phyloP scores from a whole-genome alignment of 2,113 vertebrate genomes.

The Anser cygnoides region DNA sequence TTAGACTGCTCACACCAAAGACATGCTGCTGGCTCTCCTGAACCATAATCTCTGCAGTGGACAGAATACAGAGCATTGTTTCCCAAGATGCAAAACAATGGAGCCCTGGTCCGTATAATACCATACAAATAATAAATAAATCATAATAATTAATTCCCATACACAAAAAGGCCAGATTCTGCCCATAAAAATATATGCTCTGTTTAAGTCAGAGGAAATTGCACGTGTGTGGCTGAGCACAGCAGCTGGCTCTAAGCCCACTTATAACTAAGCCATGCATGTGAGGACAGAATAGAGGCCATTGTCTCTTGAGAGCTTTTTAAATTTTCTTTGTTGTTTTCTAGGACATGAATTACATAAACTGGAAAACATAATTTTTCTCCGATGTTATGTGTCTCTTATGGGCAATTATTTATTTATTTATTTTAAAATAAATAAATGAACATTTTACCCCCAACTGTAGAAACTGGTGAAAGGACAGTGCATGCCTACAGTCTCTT shows the following conservation, averaged over 20 bases:
- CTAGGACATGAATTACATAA: slow-evolving; percentile 9
- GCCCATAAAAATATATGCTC: not conserved
- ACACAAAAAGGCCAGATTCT: not conserved
- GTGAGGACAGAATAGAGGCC: slow-evolving; percentile 34
- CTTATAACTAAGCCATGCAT: slow-evolving; percentile 12
- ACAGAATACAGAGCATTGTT: not conserved
- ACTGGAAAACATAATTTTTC: not conserved
- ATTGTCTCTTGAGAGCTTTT: slow-evolving; percentile 38
- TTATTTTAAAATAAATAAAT: too few relatives aligned
- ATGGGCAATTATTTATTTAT: not conserved
- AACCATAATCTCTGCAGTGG: fast-evolving
- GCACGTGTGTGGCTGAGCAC: slow-evolving; percentile 12
- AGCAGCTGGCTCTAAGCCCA: slow-evolving; percentile 13
- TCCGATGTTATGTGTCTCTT: not conserved
- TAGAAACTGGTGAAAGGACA: not conserved
- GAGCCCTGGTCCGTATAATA: not conserved
- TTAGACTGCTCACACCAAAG: not conserved
- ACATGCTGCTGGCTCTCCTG: not conserved
- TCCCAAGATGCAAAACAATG: not conserved
- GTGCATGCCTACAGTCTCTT: not conserved
- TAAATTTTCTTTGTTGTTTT: slow-evolving; percentile 34
- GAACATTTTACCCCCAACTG: not conserved
- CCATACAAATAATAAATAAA: not conserved
- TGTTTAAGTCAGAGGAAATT: slow-evolving; percentile 29
- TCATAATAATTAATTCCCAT: not conserved